These are phyloP conservation scores for Iphiclides podalirius DNA, from an alignment of 2,888 invertebrate genomes.

Conservation along the genomic window DNA sequence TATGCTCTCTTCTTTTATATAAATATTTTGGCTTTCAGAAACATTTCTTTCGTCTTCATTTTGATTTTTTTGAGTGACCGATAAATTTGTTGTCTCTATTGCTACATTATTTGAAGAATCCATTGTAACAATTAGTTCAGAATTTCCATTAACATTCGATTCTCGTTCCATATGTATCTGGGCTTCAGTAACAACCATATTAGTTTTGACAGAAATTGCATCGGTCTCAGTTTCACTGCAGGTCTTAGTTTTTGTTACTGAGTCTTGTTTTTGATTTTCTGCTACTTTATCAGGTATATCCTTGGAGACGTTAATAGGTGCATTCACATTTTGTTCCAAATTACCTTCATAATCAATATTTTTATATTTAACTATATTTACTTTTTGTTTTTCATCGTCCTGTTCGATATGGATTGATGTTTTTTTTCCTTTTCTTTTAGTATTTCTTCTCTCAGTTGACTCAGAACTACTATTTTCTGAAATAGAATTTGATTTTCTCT, in stretches of 20 bases:
- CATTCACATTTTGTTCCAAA: constrained; percentile 32
- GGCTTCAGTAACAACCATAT: constrained; percentile 75
- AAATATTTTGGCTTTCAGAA: background rate
- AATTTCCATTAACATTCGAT: constrained; percentile 61
- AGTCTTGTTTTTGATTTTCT: constrained; percentile 44
- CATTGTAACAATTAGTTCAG: constrained; percentile 66
- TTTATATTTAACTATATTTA: constrained; percentile 71
- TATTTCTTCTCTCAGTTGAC: constrained; percentile 60
- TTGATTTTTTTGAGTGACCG: constrained; percentile 42
- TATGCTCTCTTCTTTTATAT: background rate
- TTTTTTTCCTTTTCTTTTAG: constrained; percentile 69
- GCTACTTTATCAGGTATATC: constrained; percentile 30
- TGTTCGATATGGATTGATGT: constrained; percentile 71
- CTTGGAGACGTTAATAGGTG: background rate
- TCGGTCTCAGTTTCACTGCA: constrained; percentile 74
- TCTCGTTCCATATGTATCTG: constrained; percentile 75
- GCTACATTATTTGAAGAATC: constrained; percentile 71
- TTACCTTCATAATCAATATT: constrained; percentile 39
- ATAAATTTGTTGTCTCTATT: constrained; percentile 63
- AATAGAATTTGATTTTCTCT: constrained; percentile 62
- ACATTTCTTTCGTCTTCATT: constrained; percentile 30
- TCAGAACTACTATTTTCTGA: constrained; percentile 70
- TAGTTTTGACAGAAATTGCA: constrained; percentile 69
- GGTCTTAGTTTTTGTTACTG: constrained; percentile 48
- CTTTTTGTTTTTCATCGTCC: constrained; percentile 67